Evolutionary conservation across 2,797 vertebrate genomes (phyloP).

Genomic region (Mus spretus): DNA sequence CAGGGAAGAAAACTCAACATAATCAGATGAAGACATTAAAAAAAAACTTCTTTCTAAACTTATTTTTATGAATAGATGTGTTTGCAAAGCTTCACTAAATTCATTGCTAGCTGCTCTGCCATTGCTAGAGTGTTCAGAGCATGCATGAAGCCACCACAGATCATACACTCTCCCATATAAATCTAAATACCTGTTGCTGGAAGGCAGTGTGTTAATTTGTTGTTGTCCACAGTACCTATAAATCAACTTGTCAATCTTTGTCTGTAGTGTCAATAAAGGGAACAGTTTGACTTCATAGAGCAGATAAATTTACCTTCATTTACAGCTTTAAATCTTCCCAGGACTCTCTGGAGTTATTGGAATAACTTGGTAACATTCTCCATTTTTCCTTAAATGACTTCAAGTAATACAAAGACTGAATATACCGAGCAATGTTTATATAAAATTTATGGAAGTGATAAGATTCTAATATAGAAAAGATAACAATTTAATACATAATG

Average conservation of each 20-base stretch:
- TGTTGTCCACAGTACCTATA: slow-evolving; percentile 29
- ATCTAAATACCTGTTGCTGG: slow-evolving; percentile 70
- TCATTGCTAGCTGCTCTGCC: slow-evolving; percentile 82
- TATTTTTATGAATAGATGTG: slow-evolving; percentile 34
- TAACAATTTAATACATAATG: not conserved
- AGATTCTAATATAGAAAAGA: not conserved
- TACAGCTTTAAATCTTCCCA: slow-evolving; percentile 3
- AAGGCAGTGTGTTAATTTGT: slow-evolving; percentile 72
- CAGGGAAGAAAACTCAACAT: not conserved
- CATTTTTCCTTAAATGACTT: slow-evolving; percentile 43
- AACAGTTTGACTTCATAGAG: slow-evolving; percentile 27
- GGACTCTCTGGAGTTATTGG: not conserved
- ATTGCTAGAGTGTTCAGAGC: slow-evolving; percentile 67
- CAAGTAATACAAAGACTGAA: not conserved
- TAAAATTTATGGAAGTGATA: slow-evolving; percentile 20
- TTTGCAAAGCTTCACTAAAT: slow-evolving; percentile 86
- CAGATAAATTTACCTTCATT: slow-evolving; percentile 60
- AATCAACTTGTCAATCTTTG: not conserved
- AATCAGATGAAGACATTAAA: not conserved
- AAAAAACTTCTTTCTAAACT: not conserved
- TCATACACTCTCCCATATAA: slow-evolving; percentile 51
- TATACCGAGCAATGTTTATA: slow-evolving; percentile 3
- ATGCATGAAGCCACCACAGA: not conserved
- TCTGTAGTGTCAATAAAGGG: slow-evolving; percentile 17
- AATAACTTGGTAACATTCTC: not conserved